Evolutionary conservation across 2,797 vertebrate genomes (phyloP).

Genomic region (Sardinella longiceps): DNA sequence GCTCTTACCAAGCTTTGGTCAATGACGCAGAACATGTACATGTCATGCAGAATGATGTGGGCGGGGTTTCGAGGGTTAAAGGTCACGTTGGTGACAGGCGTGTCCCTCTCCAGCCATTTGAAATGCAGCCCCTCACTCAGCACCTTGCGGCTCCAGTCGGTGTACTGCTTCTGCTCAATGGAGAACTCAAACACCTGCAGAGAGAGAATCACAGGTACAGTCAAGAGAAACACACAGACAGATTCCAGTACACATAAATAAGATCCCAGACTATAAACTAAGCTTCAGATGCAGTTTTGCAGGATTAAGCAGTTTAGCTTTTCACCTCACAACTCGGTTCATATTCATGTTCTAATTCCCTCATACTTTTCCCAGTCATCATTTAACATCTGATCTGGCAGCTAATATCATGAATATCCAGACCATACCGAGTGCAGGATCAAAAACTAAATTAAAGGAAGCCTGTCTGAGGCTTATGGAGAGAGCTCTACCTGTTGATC

Average conservation of each 20-base stretch:
- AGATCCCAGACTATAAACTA: background rate
- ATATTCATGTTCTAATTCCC: background rate
- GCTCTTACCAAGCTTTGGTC: constrained; percentile 88
- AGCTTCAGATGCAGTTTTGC: too few species aligned
- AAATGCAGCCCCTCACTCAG: constrained; percentile 84
- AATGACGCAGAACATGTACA: constrained; percentile 90
- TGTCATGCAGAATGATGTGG: constrained; percentile 86
- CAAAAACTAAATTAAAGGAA: too few species aligned
- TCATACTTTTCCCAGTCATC: background rate
- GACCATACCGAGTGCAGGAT: too few species aligned
- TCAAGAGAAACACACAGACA: background rate
- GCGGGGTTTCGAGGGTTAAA: constrained; percentile 81
- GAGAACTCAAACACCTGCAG: constrained; percentile 88
- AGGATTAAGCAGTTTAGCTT: background rate
- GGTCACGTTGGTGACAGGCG: constrained; percentile 83
- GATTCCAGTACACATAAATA: background rate
- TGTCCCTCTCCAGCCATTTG: constrained; percentile 85
- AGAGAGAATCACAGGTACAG: background rate
- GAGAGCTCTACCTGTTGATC: constrained; percentile 85
- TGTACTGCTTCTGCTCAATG: constrained; percentile 84
- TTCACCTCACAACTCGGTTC: background rate
- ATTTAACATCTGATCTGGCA: background rate
- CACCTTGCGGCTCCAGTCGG: constrained; percentile 84
- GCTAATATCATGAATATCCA: too few species aligned
- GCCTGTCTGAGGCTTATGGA: background rate